Percentiles rank a stretch among this genome's conserved stretches.
These are phyloP conservation scores for Beris chalybata DNA, from an alignment of 2,888 invertebrate genomes.

Conservation along the genomic window DNA sequence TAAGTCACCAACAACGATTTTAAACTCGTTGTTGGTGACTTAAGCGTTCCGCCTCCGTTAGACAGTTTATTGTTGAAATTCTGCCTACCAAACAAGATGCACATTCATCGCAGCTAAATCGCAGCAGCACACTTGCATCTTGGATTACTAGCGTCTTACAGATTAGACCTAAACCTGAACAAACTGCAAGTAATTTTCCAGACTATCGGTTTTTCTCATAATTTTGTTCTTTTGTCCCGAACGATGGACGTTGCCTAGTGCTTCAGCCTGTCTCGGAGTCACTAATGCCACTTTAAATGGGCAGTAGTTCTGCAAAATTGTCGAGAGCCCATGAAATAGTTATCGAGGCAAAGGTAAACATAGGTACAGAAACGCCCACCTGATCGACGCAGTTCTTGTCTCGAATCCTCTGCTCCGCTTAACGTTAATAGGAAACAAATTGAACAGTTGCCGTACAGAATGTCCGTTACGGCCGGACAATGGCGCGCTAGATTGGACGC, in stretches of 20 bases:
- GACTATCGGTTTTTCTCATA: slow-evolving; percentile 36
- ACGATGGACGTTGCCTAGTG: slow-evolving; percentile 10
- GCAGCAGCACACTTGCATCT: no score
- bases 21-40: no score
- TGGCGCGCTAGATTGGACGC: slow-evolving; percentile 26
- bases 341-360: slow-evolving; percentile 23
- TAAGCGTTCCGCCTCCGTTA: no score
- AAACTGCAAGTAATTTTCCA: slow-evolving; percentile 33
- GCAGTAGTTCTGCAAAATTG: slow-evolving; percentile 25
- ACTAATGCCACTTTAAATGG: slow-evolving; percentile 27
- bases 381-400: slow-evolving; percentile 22
- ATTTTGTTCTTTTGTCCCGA: slow-evolving; percentile 22
- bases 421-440: slow-evolving; percentile 39
- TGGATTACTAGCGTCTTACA: no score
- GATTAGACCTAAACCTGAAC: no score
- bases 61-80: no score
- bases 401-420: slow-evolving; percentile 6
- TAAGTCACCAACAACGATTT: no score
- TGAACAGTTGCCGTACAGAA: slow-evolving; percentile 33
- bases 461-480: slow-evolving; percentile 31
- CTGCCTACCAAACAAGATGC: no score
- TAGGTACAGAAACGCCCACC: slow-evolving; percentile 23
- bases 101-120: no score
- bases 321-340: slow-evolving; percentile 27
- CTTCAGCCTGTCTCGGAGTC: slow-evolving; percentile 20